Conservation (phyloP, 2,113 vertebrate genomes). For the Pardalotus punctatus region DNA sequence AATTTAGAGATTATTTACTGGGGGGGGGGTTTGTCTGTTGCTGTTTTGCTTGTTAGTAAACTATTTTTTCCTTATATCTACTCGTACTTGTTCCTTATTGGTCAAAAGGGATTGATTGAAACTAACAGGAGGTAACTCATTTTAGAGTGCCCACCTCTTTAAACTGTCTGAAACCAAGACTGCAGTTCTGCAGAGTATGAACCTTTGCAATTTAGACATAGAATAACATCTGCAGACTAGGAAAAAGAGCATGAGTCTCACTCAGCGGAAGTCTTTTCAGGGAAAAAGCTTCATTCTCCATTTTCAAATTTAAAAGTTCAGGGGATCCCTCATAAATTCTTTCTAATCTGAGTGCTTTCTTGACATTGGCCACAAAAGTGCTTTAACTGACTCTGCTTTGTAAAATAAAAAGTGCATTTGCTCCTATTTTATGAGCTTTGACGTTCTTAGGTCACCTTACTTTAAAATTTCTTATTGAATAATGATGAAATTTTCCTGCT, state of each 20-base stretch:
- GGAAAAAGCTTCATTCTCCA: neutral
- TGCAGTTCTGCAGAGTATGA: neutral
- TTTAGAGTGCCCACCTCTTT: neutral
- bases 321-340: neutral
- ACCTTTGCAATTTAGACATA: neutral
- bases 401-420: neutral
- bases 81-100: accelerated
- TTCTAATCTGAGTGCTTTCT: neutral
- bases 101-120: neutral
- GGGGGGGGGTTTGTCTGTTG: neutral
- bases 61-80: neutral
- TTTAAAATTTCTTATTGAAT: neutral
- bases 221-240: neutral
- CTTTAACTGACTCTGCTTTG: neutral
- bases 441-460: neutral
- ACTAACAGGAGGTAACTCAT: neutral
- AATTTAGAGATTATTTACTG: neutral
- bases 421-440: neutral
- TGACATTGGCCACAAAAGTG: neutral
- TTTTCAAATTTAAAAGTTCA: neutral
- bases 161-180: neutral
- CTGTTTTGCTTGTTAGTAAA: neutral
- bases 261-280: neutral
- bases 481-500: neutral
- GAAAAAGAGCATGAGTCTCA: neutral